Evolutionary conservation across 2,113 vertebrate species (phyloP).

Genomic region (Lepisosteus osseus): DNA sequence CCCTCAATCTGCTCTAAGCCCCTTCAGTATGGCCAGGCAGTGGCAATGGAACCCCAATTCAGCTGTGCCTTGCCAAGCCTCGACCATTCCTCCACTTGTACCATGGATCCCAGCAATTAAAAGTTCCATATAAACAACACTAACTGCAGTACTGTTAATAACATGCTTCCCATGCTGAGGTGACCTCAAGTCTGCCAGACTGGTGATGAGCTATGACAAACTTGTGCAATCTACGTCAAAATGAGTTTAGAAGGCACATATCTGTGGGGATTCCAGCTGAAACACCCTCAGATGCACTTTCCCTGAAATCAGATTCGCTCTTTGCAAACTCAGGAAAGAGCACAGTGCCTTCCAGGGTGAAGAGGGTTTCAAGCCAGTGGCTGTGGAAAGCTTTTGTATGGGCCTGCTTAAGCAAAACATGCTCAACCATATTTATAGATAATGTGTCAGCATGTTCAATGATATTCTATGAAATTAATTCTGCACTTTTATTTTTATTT

Average conservation of each 20-base stretch:
- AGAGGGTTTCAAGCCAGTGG: conserved; percentile 20
- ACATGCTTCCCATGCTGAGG: background rate
- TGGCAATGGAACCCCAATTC: no score
- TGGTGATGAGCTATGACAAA: background rate
- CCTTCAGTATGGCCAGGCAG: no score
- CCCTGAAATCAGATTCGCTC: conserved; percentile 37
- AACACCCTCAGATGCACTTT: conserved; percentile 46
- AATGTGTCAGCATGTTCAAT: no score
- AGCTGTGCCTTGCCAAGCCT: no score
- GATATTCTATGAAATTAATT: no score
- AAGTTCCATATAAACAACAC: no score
- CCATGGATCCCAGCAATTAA: no score
- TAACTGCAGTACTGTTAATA: background rate
- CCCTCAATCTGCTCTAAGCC: no score
- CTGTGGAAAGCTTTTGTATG: background rate
- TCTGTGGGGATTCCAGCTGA: conserved; percentile 27
- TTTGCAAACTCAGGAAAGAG: conserved; percentile 37
- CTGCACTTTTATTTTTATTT: no score
- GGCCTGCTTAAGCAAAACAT: no score
- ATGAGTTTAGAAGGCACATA: background rate
- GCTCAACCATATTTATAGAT: no score
- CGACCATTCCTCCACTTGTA: no score
- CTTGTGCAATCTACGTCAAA: background rate
- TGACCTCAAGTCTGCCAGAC: background rate
- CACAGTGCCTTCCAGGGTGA: conserved; percentile 26